Base-by-base conservation (phyloP, 2,797 vertebrate genomes). In the Chelonia mydas region DNA sequence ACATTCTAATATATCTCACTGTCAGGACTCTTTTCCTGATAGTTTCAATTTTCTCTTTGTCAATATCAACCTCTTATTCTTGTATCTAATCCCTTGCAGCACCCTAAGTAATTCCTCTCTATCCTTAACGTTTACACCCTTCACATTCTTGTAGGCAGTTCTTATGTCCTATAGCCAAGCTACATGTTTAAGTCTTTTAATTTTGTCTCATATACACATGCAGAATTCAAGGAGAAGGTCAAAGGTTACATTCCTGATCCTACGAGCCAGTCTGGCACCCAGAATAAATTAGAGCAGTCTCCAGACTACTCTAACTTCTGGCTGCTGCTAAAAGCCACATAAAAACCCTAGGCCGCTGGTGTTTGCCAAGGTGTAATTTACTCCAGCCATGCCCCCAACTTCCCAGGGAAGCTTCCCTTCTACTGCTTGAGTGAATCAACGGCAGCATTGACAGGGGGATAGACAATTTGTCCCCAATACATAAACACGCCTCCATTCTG, bases 231-330 rank as follows among this genome's bases (percentile, higher is more conserved):
- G 31, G 33, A 78, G 93, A 85, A 55, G n/a, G 7, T 65, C 47
- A 87, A 94, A 87, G 74, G 21, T 13, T 50, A 77, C 17, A 55
- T 87, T 83, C 21, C 37, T 65, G 9, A 68, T 16, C 41, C 37
- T 89, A 84, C 54, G 68, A 90, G 4, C 49, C 54, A 83, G 27
- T 11, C 54, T 83, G 55, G 61, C 33, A 82, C 92, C 13, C 81
- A 93, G 9, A 51, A 86, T 45, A 90, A 93, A 89, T 45, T 95
- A 78, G 82, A 95, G 83, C 27, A 94, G 23, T 37, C 59, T 59
- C 82, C 79, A 57, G 92, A 37, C n/a, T 51, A 3, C 76, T 94
- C 81, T 77, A 3, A 85, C 31, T 80, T 85, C 78, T 0, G 6
- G 0, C 86, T 95, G 94, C 93, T n/a, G 15, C 54, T 78, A 89